These are phyloP conservation scores for Drosophila ficusphila DNA, from an alignment of 1,140 invertebrate species.

Conservation along the genomic window DNA sequence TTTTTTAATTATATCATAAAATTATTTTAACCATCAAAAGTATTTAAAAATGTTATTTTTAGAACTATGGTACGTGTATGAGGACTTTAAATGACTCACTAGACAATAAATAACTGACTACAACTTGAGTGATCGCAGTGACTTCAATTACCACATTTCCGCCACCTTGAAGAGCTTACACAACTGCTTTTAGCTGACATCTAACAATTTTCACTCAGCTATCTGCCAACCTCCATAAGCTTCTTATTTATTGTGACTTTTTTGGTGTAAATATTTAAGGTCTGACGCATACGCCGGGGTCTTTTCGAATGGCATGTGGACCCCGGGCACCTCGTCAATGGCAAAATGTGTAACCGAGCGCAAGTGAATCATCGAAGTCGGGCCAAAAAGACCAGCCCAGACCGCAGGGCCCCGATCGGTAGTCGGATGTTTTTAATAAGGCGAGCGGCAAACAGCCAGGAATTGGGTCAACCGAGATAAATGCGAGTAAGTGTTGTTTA, in stretches of 20 bases:
- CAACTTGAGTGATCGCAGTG: neutral
- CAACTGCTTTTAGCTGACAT: slow-evolving; percentile 11
- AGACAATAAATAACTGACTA: neutral
- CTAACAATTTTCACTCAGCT: slow-evolving; percentile 37
- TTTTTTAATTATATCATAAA: too few relatives aligned
- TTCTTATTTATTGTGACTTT: slow-evolving; percentile 35
- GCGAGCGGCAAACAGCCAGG: slow-evolving; percentile 49
- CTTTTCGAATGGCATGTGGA: slow-evolving; percentile 43
- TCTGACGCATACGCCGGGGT: slow-evolving; percentile 60
- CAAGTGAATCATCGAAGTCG: slow-evolving; percentile 58
- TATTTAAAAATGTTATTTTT: too few relatives aligned
- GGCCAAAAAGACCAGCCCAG: slow-evolving; percentile 26
- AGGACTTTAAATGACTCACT: slow-evolving; percentile 2
- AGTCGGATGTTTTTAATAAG: slow-evolving; percentile 70
- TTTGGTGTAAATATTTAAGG: slow-evolving; percentile 45
- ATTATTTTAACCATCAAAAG: too few relatives aligned
- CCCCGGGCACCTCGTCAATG: slow-evolving; percentile 40
- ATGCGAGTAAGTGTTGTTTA: slow-evolving; percentile 56
- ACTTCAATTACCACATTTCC: slow-evolving; percentile 29
- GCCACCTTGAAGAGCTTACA: slow-evolving; percentile 10
- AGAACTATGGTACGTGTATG: too few relatives aligned
- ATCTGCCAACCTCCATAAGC: slow-evolving; percentile 31
- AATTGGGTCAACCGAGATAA: slow-evolving; percentile 79
- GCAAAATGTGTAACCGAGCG: slow-evolving; percentile 59
- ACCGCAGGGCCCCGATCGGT: slow-evolving; percentile 47